phyloP scores from a whole-genome alignment of 2,113 vertebrate genomes.

The Chroicocephalus ridibundus region DNA sequence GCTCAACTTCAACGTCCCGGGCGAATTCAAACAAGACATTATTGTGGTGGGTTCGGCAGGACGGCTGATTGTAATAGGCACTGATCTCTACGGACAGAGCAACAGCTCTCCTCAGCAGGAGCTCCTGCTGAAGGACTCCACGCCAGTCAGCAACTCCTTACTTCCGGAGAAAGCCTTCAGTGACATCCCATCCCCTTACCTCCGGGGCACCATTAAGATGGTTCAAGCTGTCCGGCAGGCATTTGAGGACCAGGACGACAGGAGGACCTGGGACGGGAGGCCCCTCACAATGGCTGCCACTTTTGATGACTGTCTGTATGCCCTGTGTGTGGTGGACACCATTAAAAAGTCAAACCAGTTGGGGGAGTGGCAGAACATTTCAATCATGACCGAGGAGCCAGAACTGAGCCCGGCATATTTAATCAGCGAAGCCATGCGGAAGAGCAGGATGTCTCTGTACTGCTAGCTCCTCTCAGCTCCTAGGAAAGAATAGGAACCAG shows the following conservation, averaged over 20 bases:
- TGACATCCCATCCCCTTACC: constrained; percentile 93
- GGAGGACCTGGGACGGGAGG: constrained; percentile 93
- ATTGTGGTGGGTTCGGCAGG: constrained; percentile 88
- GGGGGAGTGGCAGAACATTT: constrained; percentile 98
- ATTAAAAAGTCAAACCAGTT: constrained; percentile 96
- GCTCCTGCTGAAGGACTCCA: constrained; percentile 90
- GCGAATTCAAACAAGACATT: constrained; percentile 95
- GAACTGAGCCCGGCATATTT: constrained; percentile 94
- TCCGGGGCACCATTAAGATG: constrained; percentile 95
- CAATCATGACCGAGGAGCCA: constrained; percentile 94
- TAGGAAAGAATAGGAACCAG: neutral
- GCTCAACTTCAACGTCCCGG: constrained; percentile 96
- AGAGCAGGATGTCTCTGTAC: constrained; percentile 96
- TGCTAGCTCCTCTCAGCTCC: constrained; percentile 78
- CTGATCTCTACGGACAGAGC: constrained; percentile 93
- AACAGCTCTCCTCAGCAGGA: constrained; percentile 83
- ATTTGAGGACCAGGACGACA: constrained; percentile 95
- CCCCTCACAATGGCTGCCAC: constrained; percentile 97
- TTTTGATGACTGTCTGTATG: constrained; percentile 97
- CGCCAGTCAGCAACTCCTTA: constrained; percentile 86
- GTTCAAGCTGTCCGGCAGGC: constrained; percentile 94
- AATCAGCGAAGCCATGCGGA: constrained; percentile 97
- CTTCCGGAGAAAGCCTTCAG: constrained; percentile 95
- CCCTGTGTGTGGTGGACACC: constrained; percentile 95
- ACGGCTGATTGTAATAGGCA: constrained; percentile 85